A percentile compares a stretch with the other conserved stretches of the same genome.
Evolutionary conservation across 2,113 vertebrate genomes (phyloP).

Genomic region (Bufo gargarizans): DNA sequence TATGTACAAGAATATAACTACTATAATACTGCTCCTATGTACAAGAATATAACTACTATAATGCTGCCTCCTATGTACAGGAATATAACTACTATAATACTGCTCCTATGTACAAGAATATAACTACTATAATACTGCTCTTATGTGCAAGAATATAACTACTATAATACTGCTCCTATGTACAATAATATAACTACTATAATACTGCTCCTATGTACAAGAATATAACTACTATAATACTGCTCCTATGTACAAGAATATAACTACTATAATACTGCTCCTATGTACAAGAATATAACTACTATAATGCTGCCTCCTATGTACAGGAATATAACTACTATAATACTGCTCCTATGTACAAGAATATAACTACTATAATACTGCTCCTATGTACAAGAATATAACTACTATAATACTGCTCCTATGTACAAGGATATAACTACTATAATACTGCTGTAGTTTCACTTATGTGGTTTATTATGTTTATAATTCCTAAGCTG

Average conservation of each 20-base stretch:
- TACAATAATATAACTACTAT: too few relatives aligned
- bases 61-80: background rate
- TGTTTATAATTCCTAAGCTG: too few relatives aligned
- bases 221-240: too few relatives aligned
- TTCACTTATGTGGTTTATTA: too few relatives aligned
- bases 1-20: background rate
- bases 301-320: background rate
- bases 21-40: background rate
- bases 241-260: background rate
- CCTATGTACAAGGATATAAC: background rate
- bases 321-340: background rate
- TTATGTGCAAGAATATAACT: too few relatives aligned
- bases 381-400: background rate
- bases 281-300: background rate
- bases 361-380: conserved; percentile 6
- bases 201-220: too few relatives aligned
- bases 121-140: too few relatives aligned
- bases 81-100: too few relatives aligned
- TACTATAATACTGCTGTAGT: too few relatives aligned
- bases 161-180: too few relatives aligned
- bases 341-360: conserved; percentile 1
- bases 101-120: too few relatives aligned
- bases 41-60: background rate
- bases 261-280: background rate
- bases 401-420: background rate